Conservation (phyloP, 1,140 invertebrate genomes). For the Euura saliciscinereae region DNA sequence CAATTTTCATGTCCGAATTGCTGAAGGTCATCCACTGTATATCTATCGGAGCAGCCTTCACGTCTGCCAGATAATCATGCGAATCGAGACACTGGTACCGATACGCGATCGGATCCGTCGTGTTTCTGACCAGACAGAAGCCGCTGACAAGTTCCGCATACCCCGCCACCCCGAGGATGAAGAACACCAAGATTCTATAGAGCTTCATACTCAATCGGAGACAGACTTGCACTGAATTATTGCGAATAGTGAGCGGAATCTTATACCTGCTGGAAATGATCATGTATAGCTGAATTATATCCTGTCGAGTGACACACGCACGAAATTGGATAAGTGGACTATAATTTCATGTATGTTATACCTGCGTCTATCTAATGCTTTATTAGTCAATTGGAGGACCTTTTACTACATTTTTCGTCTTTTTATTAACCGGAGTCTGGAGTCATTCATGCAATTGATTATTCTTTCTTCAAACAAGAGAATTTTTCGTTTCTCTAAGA, state of each 20-base stretch:
- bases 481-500: too few relatives aligned
- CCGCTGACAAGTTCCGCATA: neutral
- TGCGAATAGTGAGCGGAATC: neutral
- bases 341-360: too few relatives aligned
- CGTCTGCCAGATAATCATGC: conserved; percentile 1
- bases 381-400: too few relatives aligned
- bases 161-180: neutral
- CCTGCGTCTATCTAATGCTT: too few relatives aligned
- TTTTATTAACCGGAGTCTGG: too few relatives aligned
- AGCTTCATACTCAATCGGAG: neutral
- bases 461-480: too few relatives aligned
- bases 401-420: too few relatives aligned
- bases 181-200: neutral
- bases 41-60: conserved; percentile 15
- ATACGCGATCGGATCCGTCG: neutral
- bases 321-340: too few relatives aligned
- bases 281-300: neutral
- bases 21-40: conserved; percentile 17
- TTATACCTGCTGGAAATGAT: neutral
- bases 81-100: neutral
- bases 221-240: neutral
- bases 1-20: conserved; percentile 16
- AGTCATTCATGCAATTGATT: too few relatives aligned
- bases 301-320: neutral
- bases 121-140: neutral